Evolutionary conservation across 2,113 vertebrate genomes (phyloP).

Genomic region (Coregonus clupeaformis): DNA sequence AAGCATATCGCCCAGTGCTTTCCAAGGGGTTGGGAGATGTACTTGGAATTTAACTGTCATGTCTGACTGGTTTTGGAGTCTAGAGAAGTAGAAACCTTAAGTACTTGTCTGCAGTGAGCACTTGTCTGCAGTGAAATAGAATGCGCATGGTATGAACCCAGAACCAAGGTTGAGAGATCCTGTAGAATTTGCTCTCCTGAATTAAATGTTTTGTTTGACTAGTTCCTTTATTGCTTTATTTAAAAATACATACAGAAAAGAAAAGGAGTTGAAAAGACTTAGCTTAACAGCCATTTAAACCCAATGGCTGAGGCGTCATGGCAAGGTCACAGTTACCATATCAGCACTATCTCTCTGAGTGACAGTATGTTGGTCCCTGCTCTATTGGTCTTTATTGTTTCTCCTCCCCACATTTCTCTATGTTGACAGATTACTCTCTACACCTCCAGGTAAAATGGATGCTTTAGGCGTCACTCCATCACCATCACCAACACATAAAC

Average conservation of each 20-base stretch:
- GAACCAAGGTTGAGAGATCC: too few species aligned
- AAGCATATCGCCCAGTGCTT: slow-evolving; percentile 15
- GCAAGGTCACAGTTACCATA: neutral
- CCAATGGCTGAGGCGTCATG: neutral
- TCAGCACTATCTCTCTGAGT: neutral
- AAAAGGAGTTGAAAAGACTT: too few species aligned
- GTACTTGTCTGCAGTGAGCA: too few species aligned
- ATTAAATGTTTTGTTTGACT: too few species aligned
- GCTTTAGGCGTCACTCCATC: neutral
- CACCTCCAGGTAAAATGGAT: neutral
- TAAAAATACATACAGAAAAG: too few species aligned
- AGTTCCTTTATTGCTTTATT: too few species aligned
- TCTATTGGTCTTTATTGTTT: neutral
- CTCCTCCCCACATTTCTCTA: neutral
- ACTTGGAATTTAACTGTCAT: slow-evolving; percentile 1
- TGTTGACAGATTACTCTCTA: neutral
- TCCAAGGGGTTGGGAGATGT: slow-evolving; percentile 4
- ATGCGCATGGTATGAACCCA: too few species aligned
- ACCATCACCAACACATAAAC: neutral
- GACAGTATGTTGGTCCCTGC: neutral
- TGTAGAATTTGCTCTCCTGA: too few species aligned
- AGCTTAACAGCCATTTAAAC: neutral
- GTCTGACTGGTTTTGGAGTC: neutral
- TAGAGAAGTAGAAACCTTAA: neutral
- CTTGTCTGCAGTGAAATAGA: too few species aligned